phyloP scores from a whole-genome alignment of 2,797 vertebrate species.

The Hoplostethus atlanticus region DNA sequence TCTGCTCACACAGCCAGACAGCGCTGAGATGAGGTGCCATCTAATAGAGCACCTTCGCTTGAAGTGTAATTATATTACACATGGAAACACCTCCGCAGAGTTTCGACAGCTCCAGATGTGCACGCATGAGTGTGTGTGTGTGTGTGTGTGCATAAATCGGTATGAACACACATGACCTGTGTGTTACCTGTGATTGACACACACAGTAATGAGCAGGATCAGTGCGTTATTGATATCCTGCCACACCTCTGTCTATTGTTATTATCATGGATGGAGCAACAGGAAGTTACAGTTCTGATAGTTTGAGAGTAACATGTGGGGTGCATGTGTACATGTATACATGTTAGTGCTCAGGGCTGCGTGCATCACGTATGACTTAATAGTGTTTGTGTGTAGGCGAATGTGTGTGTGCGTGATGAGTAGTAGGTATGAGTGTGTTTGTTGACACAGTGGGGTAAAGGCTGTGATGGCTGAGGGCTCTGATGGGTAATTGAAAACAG shows the following conservation, averaged over 20 bases:
- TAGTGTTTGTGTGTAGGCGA: conserved; percentile 39
- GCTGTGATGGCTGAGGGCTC: conserved; percentile 73
- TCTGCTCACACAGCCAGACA: conserved; percentile 54
- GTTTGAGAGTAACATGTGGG: conserved; percentile 7
- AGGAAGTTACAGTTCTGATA: conserved; percentile 36
- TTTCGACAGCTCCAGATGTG: conserved; percentile 46
- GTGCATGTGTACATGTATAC: conserved; percentile 39
- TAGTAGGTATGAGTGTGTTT: conserved; percentile 32
- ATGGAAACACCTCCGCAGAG: conserved; percentile 42
- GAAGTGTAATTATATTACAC: conserved; percentile 69
- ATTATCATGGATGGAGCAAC: conserved; percentile 54
- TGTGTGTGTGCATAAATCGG: conserved; percentile 14
- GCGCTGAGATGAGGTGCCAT: conserved; percentile 71
- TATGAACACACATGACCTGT: conserved; percentile 55
- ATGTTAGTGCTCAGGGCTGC: conserved; percentile 48
- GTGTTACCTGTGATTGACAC: conserved; percentile 74
- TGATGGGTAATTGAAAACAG: conserved; percentile 83
- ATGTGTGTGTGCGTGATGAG: conserved; percentile 42
- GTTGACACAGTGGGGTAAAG: conserved; percentile 72
- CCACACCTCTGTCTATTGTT: conserved; percentile 65
- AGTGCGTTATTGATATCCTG: conserved; percentile 68
- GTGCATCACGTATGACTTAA: conserved; percentile 68
- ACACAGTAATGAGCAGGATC: conserved; percentile 66
- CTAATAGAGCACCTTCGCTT: conserved; percentile 56
- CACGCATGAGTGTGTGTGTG: conserved; percentile 3